Evolutionary conservation across 2,888 invertebrate species (phyloP).

Genomic region (Zygogramma bicolorata): DNA sequence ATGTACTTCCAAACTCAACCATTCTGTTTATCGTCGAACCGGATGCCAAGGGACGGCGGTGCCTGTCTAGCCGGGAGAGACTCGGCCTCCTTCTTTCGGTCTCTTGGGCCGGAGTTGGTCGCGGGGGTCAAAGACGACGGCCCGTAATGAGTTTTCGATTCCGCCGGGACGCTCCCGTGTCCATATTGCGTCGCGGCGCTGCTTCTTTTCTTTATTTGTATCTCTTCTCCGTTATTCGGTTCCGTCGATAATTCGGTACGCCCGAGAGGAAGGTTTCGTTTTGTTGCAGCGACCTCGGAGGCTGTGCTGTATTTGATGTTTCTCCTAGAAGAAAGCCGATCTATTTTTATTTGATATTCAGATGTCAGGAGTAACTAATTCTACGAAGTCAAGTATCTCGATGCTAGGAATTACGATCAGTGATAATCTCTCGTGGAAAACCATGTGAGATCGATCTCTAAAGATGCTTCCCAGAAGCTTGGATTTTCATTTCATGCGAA

Average conservation of each 20-base stretch:
- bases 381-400: too few species aligned
- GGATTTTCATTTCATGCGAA: too few species aligned
- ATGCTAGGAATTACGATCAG: too few species aligned
- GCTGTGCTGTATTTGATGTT: too few species aligned
- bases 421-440: too few species aligned
- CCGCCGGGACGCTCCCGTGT: slow-evolving; percentile 59
- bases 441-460: too few species aligned
- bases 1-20: background rate
- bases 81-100: slow-evolving; percentile 56
- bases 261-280: slow-evolving; percentile 18
- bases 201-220: slow-evolving; percentile 34
- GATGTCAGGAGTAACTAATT: too few species aligned
- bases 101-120: slow-evolving; percentile 60
- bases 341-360: too few species aligned
- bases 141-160: slow-evolving; percentile 67
- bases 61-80: slow-evolving; percentile 47
- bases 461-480: too few species aligned
- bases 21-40: background rate
- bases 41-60: slow-evolving; percentile 41
- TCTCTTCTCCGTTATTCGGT: slow-evolving; percentile 37
- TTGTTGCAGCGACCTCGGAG: too few species aligned
- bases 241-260: slow-evolving; percentile 43
- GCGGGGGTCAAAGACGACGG: slow-evolving; percentile 65
- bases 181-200: slow-evolving; percentile 60
- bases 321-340: too few species aligned